Evolutionary conservation across 2,113 vertebrate genomes (phyloP).

Genomic region (Neogobius melanostomus): DNA sequence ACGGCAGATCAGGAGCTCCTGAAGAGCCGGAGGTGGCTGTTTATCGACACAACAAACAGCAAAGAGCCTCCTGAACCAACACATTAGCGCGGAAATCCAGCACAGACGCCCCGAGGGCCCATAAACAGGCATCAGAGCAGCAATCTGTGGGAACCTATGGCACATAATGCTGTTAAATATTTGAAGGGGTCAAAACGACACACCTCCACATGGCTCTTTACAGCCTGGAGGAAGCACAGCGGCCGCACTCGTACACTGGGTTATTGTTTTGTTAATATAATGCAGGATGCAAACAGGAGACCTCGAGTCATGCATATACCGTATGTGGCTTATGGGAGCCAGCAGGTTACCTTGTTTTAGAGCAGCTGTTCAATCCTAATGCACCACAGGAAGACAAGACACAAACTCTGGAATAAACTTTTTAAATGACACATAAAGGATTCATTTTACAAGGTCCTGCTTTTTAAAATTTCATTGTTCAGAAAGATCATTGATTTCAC

Average conservation of each 20-base stretch:
- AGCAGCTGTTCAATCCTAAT: too few relatives aligned
- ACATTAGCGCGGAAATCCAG: conserved; percentile 34
- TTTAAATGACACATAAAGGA: too few relatives aligned
- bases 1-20: conserved; percentile 51
- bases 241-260: not conserved
- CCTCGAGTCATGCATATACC: not conserved
- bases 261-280: conserved; percentile 2
- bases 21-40: conserved; percentile 49
- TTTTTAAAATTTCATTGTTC: too few relatives aligned
- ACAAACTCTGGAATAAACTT: too few relatives aligned
- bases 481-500: too few relatives aligned
- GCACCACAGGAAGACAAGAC: too few relatives aligned
- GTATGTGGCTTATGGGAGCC: not conserved
- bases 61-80: conserved; percentile 40
- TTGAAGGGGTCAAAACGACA: conserved; percentile 48
- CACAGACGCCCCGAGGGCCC: conserved; percentile 28
- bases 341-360: not conserved
- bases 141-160: conserved; percentile 35
- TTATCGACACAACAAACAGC: conserved; percentile 59
- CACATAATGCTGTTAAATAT: conserved; percentile 45
- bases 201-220: conserved; percentile 9
- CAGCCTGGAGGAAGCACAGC: not conserved
- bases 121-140: conserved; percentile 38
- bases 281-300: not conserved
- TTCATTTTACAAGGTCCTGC: too few relatives aligned